A percentile compares a stretch with the other conserved stretches of the same genome.
Evolutionary conservation across 2,797 vertebrate genomes (phyloP).

Genomic region (Mastacembelus armatus): DNA sequence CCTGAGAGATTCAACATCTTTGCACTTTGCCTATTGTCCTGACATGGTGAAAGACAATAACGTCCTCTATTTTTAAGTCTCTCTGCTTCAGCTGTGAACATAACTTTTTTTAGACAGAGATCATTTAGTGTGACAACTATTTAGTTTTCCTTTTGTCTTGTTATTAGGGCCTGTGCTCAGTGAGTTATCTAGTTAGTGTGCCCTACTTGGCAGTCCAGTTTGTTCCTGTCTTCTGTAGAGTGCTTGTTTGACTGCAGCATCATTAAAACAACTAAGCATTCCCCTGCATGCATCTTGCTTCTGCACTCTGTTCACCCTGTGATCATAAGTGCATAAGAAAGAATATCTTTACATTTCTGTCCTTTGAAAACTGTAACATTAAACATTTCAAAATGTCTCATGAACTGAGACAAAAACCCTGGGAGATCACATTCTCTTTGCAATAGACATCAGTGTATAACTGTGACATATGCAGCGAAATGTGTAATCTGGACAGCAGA

Average conservation of each 20-base stretch:
- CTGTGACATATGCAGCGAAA: background rate
- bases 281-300: conserved; percentile 19
- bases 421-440: background rate
- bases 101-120: conserved; percentile 3
- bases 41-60: background rate
- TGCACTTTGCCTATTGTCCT: background rate
- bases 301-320: conserved; percentile 15
- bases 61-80: background rate
- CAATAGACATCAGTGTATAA: background rate
- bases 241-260: conserved; percentile 28
- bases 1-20: conserved; percentile 23
- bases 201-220: conserved; percentile 36
- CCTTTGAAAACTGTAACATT: background rate
- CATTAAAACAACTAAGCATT: conserved; percentile 36
- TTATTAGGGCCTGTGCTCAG: conserved; percentile 12
- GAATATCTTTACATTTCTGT: conserved; percentile 12
- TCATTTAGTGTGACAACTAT: conserved; percentile 34
- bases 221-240: conserved; percentile 21
- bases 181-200: conserved; percentile 41
- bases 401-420: background rate
- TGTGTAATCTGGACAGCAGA: background rate
- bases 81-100: background rate
- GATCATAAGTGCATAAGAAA: conserved; percentile 18
- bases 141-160: conserved; percentile 18
- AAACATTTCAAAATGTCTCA: conserved; percentile 8